Percentiles rank a stretch among this genome's conserved stretches.
These are phyloP conservation scores for Tyto alba DNA, from an alignment of 2,113 vertebrate species.

Conservation along the genomic window DNA sequence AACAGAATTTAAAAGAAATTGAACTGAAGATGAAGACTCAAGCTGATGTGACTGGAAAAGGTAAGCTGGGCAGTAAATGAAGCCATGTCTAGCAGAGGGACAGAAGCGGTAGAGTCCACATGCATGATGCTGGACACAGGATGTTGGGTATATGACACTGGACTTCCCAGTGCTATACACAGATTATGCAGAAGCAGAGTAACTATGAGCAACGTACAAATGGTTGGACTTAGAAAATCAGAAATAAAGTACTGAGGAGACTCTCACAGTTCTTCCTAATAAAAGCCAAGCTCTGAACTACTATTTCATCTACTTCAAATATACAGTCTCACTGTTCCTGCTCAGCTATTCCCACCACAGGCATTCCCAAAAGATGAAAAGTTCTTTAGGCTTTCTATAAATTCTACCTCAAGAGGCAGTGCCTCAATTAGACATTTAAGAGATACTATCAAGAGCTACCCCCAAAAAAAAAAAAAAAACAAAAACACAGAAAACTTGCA, in stretches of 20 bases:
- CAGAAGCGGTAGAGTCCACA: not conserved
- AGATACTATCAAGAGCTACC: not conserved
- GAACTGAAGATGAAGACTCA: slow-evolving; percentile 4
- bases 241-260: not conserved
- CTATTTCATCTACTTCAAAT: not conserved
- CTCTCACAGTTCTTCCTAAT: not conserved
- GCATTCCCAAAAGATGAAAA: not conserved
- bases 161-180: not conserved
- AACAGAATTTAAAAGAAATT: slow-evolving; percentile 8
- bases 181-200: not conserved
- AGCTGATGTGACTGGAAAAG: not conserved
- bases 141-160: not conserved
- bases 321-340: not conserved
- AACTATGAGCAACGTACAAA: not conserved
- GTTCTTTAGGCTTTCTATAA: not conserved
- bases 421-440: not conserved
- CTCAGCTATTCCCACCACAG: not conserved
- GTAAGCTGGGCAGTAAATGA: not conserved
- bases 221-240: rapidly evolving
- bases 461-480: too few species aligned
- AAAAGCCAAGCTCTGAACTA: not conserved
- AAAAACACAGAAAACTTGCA: not conserved
- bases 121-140: not conserved
- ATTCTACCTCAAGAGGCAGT: not conserved
- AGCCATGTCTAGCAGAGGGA: not conserved